Base-by-base conservation (phyloP, 1,140 invertebrate genomes). In the Gryon sp. region DNA sequence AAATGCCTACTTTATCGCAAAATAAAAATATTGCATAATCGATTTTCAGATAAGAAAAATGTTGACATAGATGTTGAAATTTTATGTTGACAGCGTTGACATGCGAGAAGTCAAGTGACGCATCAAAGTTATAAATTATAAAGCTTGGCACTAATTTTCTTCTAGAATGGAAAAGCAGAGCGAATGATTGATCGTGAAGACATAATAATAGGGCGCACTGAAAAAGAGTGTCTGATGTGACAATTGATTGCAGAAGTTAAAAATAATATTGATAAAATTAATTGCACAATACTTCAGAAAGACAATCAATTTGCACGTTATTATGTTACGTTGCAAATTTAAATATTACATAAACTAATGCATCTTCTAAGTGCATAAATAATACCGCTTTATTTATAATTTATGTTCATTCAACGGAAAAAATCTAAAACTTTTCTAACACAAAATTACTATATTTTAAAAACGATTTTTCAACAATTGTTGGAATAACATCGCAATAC, bases 121-220 rank as follows among this genome's bases (percentile, higher is more conserved):
- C 55, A 46, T 60, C 40, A 22, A 6, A 50, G 59, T 40, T 41
- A 63, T 52, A 63, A 40, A 63, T 63, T 63, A 41, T 16, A 41
- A 52, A 6, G 45, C 36, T 53, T 65, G 38, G 62, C 46, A 41
- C 43, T 65, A 41, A 65, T 65, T 65, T 65, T 65, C 45, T 53
- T 65, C 19, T 15, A 36, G 40, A 50, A 41, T 40, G 34, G 32
- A 65, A 65, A 65, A 65, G 55, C 63, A 46, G 63, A 15, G 55
- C 38, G 14, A 55, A 46, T 66, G 63, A 55, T 53, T 66, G 63
- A 66, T 66, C 50, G 26, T 20, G 16, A 1, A 22, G 9, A 30
- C 28, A 30, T 46, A 66, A 46, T 52, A 30, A 66, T 66, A 66
- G 30, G 24, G 50, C 40, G 6, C 15, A 8, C 12, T 55, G 63